Evolutionary conservation across 1,140 invertebrate genomes (phyloP).

Genomic region (Diorhabda elongata): DNA sequence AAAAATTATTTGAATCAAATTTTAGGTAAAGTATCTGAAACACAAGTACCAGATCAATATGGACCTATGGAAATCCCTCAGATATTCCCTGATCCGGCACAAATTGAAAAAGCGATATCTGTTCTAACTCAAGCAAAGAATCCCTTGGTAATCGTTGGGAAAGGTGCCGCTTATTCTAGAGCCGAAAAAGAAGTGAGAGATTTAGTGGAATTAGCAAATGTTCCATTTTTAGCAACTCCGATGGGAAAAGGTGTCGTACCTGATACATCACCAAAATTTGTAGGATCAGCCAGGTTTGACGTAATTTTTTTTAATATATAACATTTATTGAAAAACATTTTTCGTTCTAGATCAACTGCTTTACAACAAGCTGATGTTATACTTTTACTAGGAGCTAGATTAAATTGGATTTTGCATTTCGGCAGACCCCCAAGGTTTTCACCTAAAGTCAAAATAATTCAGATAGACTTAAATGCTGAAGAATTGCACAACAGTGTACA

Average conservation of each 20-base stretch:
- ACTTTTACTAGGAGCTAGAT: constrained; percentile 80
- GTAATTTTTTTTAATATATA: too few relatives aligned
- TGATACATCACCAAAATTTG: constrained; percentile 72
- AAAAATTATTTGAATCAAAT: too few relatives aligned
- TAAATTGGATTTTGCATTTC: constrained; percentile 99
- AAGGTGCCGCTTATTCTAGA: constrained; percentile 81
- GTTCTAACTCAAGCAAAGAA: constrained; percentile 67
- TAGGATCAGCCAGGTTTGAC: constrained; percentile 63
- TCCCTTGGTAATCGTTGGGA: constrained; percentile 89
- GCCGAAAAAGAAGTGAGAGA: constrained; percentile 69
- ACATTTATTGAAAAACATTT: background rate
- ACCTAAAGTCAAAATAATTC: constrained; percentile 82
- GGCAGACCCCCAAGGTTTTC: constrained; percentile 82
- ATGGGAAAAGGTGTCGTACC: constrained; percentile 96
- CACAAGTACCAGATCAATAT: constrained; percentile 49
- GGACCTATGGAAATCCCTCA: constrained; percentile 58
- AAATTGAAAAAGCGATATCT: constrained; percentile 65
- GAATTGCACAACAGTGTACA: constrained; percentile 87
- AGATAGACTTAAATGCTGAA: constrained; percentile 86
- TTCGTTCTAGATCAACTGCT: constrained; percentile 63
- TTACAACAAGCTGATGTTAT: constrained; percentile 85
- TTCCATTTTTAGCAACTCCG: constrained; percentile 91
- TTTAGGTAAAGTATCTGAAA: constrained; percentile 48
- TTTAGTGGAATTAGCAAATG: constrained; percentile 64
- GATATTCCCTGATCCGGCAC: constrained; percentile 60